phyloP scores from a whole-genome alignment of 2,113 vertebrate genomes.

The Dasyurus viverrinus region DNA sequence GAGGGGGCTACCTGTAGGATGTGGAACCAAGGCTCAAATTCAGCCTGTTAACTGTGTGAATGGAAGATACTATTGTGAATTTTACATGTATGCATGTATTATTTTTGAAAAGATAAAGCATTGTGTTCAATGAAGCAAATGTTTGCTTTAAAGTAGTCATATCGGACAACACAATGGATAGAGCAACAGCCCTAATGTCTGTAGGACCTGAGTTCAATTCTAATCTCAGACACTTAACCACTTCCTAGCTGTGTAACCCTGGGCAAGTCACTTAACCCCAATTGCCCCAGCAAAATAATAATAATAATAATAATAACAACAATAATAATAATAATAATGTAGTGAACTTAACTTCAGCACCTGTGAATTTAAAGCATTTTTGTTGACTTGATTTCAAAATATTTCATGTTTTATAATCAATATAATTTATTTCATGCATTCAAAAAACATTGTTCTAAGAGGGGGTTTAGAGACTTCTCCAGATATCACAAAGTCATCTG shows the following conservation, averaged over 20 bases:
- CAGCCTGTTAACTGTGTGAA: background rate
- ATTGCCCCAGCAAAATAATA: no score
- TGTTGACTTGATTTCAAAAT: background rate
- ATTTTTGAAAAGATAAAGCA: background rate
- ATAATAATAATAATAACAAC: no score
- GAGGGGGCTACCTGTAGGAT: rapidly evolving
- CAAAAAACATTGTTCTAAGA: background rate
- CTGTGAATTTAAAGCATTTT: background rate
- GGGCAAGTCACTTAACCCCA: no score
- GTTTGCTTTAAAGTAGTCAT: background rate
- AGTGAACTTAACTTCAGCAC: background rate
- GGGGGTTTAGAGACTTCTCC: background rate
- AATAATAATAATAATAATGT: background rate
- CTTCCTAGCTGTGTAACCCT: no score
- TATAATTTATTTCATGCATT: background rate
- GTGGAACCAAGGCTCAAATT: background rate
- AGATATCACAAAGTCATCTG: background rate
- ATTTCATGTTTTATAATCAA: background rate
- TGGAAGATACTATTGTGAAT: background rate
- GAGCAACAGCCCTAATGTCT: no score
- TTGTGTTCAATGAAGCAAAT: background rate
- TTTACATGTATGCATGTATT: background rate
- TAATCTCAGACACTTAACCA: no score
- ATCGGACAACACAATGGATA: no score
- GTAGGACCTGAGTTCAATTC: no score